Base-by-base conservation (phyloP, 2,113 vertebrate species). In the Chauna torquata region DNA sequence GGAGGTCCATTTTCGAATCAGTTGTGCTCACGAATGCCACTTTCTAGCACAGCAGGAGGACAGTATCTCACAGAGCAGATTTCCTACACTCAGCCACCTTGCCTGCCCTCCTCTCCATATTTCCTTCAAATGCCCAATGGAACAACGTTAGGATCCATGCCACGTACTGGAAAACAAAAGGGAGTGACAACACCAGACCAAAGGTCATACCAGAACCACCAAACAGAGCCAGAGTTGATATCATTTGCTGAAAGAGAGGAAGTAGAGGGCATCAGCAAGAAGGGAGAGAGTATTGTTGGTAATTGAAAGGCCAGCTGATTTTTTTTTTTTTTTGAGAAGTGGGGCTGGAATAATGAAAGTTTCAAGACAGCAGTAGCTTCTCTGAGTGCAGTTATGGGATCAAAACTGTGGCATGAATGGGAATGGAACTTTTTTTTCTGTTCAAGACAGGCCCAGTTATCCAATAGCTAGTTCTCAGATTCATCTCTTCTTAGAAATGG, bases 1-100 rank as follows among this genome's bases (percentile, higher is more conserved):
- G 96, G 50, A 70, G 77, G 77, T 64, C 65, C 86, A 2, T 93
- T 96, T 66, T 86, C 77, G 1, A 64, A 54, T 50, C 87, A 93
- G 25, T 2, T 85, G 38, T 8, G 4, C 30, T 78, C 96, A 19
- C 88, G 1, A 55, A 55, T 94, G 44, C 64, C 65, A 5, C 85
- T 81, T 83, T 12, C 90, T 7, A 44, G 86, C 82, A n/a, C 5
- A 13, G 93, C 57, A n/a, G 89, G 52, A 79, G 92, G 47, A 62
- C 75, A 79, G 30, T 61, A 47, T 44, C 44, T 94, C 50, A 38
- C 80, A 32, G 97, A 97, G 36, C 92, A 92, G 52, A 42, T 24
- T 47, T 75, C 86, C 32, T 93, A 57, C 9, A 2, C 59, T 42
- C 94, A 74, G 52, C 68, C 40, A 0, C 40, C 69, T 49, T 64